Conservation (phyloP, 2,797 vertebrate genomes). For the Gallinago nigripennis region DNA sequence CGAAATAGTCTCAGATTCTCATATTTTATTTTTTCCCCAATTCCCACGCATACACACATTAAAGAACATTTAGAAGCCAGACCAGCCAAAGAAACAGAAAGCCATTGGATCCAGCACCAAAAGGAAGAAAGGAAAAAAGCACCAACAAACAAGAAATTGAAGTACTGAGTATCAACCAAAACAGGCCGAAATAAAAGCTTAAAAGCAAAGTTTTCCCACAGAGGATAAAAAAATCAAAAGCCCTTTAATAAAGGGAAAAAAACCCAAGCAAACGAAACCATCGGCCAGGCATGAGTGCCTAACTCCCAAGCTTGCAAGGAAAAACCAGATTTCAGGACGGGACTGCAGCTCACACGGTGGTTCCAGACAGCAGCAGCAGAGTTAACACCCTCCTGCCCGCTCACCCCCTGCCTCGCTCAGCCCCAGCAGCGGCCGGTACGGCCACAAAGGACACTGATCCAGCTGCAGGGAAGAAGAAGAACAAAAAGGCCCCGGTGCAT, state of each 20-base stretch:
- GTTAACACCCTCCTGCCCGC: not conserved
- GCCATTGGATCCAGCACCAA: not conserved
- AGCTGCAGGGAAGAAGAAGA: not conserved
- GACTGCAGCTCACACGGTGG: fast-evolving
- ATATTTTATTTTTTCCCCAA: not conserved
- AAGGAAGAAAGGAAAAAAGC: not conserved
- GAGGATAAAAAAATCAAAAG: not conserved
- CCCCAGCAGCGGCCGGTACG: not conserved
- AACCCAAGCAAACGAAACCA: not conserved
- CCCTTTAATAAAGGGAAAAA: not conserved
- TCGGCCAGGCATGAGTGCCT: fast-evolving
- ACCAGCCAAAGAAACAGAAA: not conserved
- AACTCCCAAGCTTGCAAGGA: not conserved
- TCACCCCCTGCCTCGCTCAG: not conserved
- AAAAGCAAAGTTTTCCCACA: not conserved
- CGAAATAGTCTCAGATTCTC: not conserved
- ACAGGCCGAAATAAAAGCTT: not conserved
- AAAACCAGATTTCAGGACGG: fast-evolving
- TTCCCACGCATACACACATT: no score
- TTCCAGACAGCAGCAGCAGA: fast-evolving
- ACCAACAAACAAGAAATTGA: not conserved
- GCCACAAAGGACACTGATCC: not conserved
- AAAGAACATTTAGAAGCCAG: not conserved
- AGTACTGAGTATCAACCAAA: not conserved
- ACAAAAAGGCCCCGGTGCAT: not conserved